Conservation (phyloP, 2,113 vertebrate genomes). For the Nymphicus hollandicus region DNA sequence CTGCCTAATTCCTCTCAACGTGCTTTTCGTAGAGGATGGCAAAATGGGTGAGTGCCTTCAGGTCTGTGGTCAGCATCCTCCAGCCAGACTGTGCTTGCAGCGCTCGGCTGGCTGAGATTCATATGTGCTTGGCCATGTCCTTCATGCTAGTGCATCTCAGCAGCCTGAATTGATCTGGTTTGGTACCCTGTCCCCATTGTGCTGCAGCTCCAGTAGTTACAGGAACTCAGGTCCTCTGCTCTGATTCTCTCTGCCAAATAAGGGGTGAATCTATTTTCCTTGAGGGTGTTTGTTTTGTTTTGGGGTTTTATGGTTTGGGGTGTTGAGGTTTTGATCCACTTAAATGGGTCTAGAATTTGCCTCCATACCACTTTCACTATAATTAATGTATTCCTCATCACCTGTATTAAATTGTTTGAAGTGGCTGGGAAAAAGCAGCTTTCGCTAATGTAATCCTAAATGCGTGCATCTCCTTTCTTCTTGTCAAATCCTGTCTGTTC, state of each 20-base stretch:
- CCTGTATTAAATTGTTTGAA: not conserved
- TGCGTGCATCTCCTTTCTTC: not conserved
- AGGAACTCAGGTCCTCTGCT: not conserved
- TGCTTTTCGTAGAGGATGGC: constrained; percentile 98
- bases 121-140: not conserved
- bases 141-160: not conserved
- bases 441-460: not conserved
- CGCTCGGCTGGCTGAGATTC: not conserved
- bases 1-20: constrained; percentile 93
- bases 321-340: not conserved
- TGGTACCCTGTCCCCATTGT: not conserved
- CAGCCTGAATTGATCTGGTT: not conserved
- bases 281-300: not conserved
- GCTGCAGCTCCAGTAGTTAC: not conserved
- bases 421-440: not conserved
- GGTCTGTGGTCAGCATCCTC: not conserved
- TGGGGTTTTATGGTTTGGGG: not conserved
- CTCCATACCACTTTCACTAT: not conserved
- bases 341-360: not conserved
- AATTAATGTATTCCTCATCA: not conserved
- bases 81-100: not conserved
- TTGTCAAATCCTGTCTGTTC: not conserved
- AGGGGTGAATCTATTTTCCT: not conserved
- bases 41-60: constrained; percentile 91
- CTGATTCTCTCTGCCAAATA: not conserved